Base-by-base conservation (phyloP, 2,113 vertebrate genomes). In the Lepus europaeus region DNA sequence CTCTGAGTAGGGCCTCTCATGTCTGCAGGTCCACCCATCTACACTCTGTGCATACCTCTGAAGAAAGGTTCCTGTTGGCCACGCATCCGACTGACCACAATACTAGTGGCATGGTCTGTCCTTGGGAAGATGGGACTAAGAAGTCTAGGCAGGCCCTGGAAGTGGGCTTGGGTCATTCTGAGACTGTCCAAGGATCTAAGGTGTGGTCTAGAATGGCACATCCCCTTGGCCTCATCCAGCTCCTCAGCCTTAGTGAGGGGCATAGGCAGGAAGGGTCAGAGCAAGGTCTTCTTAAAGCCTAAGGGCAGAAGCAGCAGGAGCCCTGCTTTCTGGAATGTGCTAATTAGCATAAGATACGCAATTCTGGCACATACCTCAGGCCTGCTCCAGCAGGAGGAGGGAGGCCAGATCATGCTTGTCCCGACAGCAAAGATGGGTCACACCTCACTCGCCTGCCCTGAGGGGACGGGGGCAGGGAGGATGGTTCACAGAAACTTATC, bases 401-500 rank as follows among this genome's bases (percentile, higher is more conserved):
- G 66, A 94, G 72, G 76, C 70, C 73, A n/a, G 96, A 79, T 49
- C 61, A 29, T 90, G 66, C 95, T 91, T 95, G 96, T 95, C 91
- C 77, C 79, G 95, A 70, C 96, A 93, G 16, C 79, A 53, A 87
- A 66, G 89, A 61, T 70, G 63, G 89, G 73, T 86, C 89, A 72
- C 6, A 70, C 33, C 74, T 97, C 5, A 13, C 74, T 80, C 6
- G 16, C 78, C 86, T 6, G 19, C 70, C 86, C 91, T 64, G 63
- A 45, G 88, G 93, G 63, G 92, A 83, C 17, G 4, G 56, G 56
- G 56, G 56, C 19, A 19, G 56, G 19, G 56, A 59, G 56, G 17
- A 19, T 59, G 14, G 19, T 59, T 95, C 92, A 95, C 68, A 95
- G 86, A 93, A 95, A 86, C 69, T 95, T 95, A 96, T 95, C 96